Evolutionary conservation across 2,888 invertebrate species (phyloP), one percentile per base, ranked within the genome.

Genomic region (Diaprepes abbreviatus): DNA sequence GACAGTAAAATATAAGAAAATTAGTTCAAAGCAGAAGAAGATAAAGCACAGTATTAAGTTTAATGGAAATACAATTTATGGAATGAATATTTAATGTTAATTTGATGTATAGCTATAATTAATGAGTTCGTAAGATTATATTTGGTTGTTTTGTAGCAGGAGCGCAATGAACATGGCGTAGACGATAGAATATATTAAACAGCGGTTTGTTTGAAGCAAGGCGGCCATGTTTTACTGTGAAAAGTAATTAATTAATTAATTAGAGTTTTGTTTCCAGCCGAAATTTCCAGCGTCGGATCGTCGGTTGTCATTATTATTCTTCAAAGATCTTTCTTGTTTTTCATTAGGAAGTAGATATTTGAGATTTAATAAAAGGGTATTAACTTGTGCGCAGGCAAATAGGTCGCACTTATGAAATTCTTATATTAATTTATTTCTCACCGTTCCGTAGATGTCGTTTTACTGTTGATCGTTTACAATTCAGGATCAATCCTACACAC

Each of bases 61-160:
- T 36, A 54, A 54, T 54, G 16, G 16, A 54, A 54, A 36, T 35
- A 21, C 17, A 54, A 54, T 54, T 54, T 54, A 54, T 54, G 58
- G 36, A 38, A 28, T 35, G 35, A 36, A 36, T 58, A 58, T 58
- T 38, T 58, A 38, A 58, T 58, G 19, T 43, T 59, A 43, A 59
- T 59, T 59, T 59, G 59, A 59, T 59, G 45, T 38, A 59, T 59
- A 28, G 40, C 43, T 43, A 10, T 43, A 59, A 59, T 59, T 59
- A 58, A 58, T 58, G 58, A 38, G 24, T 38, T 19, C 28, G 31
- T 38, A 31, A 43, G 59, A 38, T 54, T 54, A 54, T 54, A 54
- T 59, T 59, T 59, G 59, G 45, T 59, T 59, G 59, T 59, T 59
- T 59, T 59, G 59, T 19, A 59, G 43, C 31, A 31, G 43, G 10